Base-by-base conservation (phyloP, 2,797 vertebrate species). In the Lerista edwardsae region DNA sequence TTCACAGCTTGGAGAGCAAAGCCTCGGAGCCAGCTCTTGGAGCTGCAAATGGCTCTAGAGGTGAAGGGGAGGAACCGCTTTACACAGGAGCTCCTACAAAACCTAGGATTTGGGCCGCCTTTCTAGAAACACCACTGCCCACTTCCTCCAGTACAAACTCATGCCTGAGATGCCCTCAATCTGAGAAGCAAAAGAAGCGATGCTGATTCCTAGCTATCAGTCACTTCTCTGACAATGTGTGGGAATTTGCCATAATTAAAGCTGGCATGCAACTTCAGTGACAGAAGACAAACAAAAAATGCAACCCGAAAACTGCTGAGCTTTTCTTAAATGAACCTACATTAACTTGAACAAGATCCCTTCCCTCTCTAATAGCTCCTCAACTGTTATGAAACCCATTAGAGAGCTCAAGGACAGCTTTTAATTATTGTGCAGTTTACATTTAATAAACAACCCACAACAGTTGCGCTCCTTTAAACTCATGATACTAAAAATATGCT, bases 401-500 rank as follows among this genome's bases (percentile, higher is more conserved):
- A 39, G 41, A 39, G 41, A 65, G 59, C 36, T 71, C 69, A 47
- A 11, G 34, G 39, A 64, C 21, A 29, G 47, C 25, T 72, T 76
- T 80, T 89, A 92, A 94, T 93, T 90, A 89, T 86, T 90, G 79
- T 29, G 47, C 85, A 79, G 29, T 4, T 68, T 80, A 14, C 41
- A 36, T 51, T 79, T 72, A 86, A 76, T 82, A 82, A 76, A 82
- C 65, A 82, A 81, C 55, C 62, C 89, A 88, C 89, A 92, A 86
- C 47, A 68, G 47, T 62, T 64, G 34, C 36, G 78, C 71, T 83
- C 84, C 86, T 94, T 29, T 88, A 91, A 94, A 95, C 76, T 75
- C 88, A 84, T 89, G 88, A 80, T 93, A 87, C 85, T 80, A 92
- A 89, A 95, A 95, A 93, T 90, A 85, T 62, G 1, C 73, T 91